Evolutionary conservation across 2,797 vertebrate species (phyloP).

Genomic region (Urosaurus nigricauda): DNA sequence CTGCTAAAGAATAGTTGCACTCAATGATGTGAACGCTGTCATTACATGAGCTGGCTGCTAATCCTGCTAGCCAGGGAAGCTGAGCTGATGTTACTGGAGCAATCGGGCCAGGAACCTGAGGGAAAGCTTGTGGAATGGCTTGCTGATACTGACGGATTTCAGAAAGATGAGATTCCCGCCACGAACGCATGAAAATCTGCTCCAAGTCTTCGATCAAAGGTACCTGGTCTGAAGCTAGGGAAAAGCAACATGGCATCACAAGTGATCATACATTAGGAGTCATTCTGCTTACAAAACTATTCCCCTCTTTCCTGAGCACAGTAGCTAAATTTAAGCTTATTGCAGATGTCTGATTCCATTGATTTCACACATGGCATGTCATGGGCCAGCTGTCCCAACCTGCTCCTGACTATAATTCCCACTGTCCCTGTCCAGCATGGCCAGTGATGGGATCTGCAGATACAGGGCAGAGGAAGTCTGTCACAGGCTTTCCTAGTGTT

Average conservation of each 20-base stretch:
- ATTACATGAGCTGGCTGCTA: constrained; percentile 94
- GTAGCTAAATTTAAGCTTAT: background rate
- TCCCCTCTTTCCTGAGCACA: background rate
- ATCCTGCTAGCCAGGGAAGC: constrained; percentile 95
- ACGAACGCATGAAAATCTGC: constrained; percentile 96
- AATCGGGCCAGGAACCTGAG: constrained; percentile 74
- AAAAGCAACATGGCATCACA: background rate
- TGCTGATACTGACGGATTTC: constrained; percentile 95
- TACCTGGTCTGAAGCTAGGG: constrained; percentile 91
- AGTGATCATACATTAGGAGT: background rate
- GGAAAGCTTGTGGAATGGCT: constrained; percentile 75
- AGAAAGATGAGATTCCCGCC: constrained; percentile 93
- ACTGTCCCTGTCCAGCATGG: background rate
- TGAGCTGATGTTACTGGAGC: constrained; percentile 88
- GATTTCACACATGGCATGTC: background rate
- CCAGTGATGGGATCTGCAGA: background rate
- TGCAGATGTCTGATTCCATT: constrained; percentile 2
- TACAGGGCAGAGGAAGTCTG: background rate
- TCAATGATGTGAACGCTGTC: constrained; percentile 91
- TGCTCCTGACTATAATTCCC: background rate
- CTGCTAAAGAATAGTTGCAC: constrained; percentile 88
- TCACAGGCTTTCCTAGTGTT: background rate
- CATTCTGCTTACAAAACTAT: background rate
- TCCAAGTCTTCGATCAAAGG: constrained; percentile 96
- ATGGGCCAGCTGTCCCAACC: background rate